Evolutionary conservation across 1,140 invertebrate species (phyloP), one percentile per base, ranked within the genome.

Genomic region (Mercenaria mercenaria): DNA sequence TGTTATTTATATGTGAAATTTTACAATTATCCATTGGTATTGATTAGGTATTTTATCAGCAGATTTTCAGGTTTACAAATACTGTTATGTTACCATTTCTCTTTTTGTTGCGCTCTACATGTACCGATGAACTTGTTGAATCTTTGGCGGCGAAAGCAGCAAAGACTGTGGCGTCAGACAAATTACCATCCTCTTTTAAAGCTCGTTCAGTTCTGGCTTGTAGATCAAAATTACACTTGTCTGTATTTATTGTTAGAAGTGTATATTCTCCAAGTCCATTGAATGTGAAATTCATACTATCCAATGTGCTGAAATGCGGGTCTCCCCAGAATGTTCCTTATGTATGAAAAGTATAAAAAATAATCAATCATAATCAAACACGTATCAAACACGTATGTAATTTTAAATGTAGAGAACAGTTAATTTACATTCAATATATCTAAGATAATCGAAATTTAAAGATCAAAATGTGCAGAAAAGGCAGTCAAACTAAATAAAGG

Each of bases 201-300:
- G 72, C 80, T 64, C 43, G 47, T 4, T 18, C 82, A 26, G 91
- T 93, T 0, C 92, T 76, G 8, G 59, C 88, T 80, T 93, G 92
- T 0, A 92, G 52, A 20, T 64, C 52, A 41, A 92, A 89, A n/a
- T 15, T n/a, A 47, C 15, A 34, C 26, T 50, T 79, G 0, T 18
- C 76, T 23, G 15, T 79, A 1, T 52, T 32, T 59, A 85, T 39
- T 50, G 20, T 20, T 0, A 85, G 39, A 15, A 99, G 95, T 0
- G 98, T 98, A 93, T 98, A 99, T 96, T 99, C 99, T 91, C 99
- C 99, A 96, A 98, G 98, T 2, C 99, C 99, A 93, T 99, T 99
- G 96, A 99, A 99, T 0, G 98, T 99, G 93, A 99, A 99, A 47
- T 98, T 97, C 13, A 97, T 10, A 59, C n/a, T 26, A 39, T 81